Base-by-base conservation (phyloP, 2,888 invertebrate species). In the Tenodera sinensis region DNA sequence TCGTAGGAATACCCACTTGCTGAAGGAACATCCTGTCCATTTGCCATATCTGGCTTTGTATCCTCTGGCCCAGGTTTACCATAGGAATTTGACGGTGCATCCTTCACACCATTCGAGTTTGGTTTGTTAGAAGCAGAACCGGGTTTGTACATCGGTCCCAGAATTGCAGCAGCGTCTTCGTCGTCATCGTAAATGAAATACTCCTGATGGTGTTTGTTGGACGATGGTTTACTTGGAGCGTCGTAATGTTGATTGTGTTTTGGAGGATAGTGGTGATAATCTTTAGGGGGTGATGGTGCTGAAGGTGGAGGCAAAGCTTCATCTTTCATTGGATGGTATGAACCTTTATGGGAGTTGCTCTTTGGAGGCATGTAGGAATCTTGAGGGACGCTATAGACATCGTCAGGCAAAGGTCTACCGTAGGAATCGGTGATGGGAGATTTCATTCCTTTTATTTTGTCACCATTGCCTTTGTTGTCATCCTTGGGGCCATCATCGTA, bases 181-280 rank as follows among this genome's bases (percentile, higher is more conserved):
- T 88, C 88, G 25, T 14, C 82, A 27, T 88, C 84, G 71, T 88
- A 71, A 15, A 25, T 28, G 9, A 47, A n/a, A 0, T n/a, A 15
- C n/a, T 81, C 28, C 27, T 82, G 54, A 82, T 34, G 34, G 42
- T 42, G 42, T 0, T 82, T 28, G 25, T 82, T 87, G 25, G 81
- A 42, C 28, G 30, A 83, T 15, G 83, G 83, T 47, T 47, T 82
- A 1, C 12, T 8, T n/a, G 42, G 93, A 89, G 93, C 93, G 85
- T 94, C 91, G 92, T 93, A 93, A 90, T 93, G 93, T 90, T 93
- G 93, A 85, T 93, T 92, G 71, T 90, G 90, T 83, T 90, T 91
- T 3, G 90, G 89, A 89, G 88, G 91, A 83, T 91, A 91, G 84
- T 92, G 54, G 20, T 71, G 54, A 71, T 71, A 71, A 25, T 71